Conservation (phyloP, 2,888 invertebrate genomes). For the Prenolepis imparis region DNA sequence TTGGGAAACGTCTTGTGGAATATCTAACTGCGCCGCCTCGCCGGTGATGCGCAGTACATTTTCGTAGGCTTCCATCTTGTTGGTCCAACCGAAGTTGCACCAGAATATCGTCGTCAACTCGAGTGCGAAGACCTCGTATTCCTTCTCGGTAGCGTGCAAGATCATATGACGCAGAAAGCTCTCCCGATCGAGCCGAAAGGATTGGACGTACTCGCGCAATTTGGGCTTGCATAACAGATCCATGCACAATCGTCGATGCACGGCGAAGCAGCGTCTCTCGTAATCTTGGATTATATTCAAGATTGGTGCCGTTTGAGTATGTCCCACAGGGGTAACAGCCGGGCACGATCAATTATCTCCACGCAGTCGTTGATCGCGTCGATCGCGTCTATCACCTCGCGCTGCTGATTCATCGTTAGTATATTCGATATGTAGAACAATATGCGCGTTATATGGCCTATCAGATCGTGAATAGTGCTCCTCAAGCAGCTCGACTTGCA, state of each 20-base stretch:
- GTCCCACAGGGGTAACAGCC: conserved; percentile 61
- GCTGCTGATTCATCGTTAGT: conserved; percentile 29
- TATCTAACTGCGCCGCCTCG: conserved; percentile 77
- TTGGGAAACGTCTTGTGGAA: conserved; percentile 72
- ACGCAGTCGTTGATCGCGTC: too few species aligned
- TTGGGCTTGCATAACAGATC: background rate
- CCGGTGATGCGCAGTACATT: conserved; percentile 75
- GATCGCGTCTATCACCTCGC: too few species aligned
- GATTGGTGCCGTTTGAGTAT: conserved; percentile 55
- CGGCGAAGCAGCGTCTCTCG: conserved; percentile 73
- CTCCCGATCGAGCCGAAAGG: conserved; percentile 51
- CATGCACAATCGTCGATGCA: background rate
- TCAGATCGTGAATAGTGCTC: conserved; percentile 65
- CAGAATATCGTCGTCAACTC: conserved; percentile 62
- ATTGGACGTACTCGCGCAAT: too few species aligned
- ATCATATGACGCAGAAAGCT: conserved; percentile 79
- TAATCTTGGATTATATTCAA: conserved; percentile 77
- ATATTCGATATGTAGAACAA: conserved; percentile 48
- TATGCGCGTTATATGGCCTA: conserved; percentile 66
- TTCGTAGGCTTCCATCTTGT: conserved; percentile 73
- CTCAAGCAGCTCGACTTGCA: too few species aligned
- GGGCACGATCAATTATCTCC: conserved; percentile 77
- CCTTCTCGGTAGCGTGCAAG: conserved; percentile 73
- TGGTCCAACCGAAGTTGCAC: too few species aligned
- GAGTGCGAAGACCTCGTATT: conserved; percentile 71